A percentile compares a stretch with the other conserved stretches of the same genome.
Conservation (phyloP, 2,113 vertebrate species). For the Saccopteryx leptura region DNA sequence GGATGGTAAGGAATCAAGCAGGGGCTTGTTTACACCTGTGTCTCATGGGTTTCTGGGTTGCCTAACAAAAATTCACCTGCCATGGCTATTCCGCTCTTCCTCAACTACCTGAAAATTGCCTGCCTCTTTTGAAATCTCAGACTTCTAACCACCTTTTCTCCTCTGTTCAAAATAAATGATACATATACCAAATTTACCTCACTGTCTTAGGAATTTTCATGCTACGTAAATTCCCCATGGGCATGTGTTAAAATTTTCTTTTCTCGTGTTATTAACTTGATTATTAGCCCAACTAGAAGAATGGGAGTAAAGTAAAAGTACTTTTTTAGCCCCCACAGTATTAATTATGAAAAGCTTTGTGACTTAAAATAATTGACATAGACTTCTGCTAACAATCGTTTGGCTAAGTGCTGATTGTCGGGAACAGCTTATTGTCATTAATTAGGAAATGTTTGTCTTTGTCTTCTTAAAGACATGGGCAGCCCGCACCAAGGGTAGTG, state of each 20-base stretch:
- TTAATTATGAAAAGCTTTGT: background rate
- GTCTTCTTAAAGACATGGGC: background rate
- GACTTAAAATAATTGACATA: constrained; percentile 25
- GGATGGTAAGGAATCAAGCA: background rate
- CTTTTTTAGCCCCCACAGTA: background rate
- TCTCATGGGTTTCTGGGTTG: background rate
- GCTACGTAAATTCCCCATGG: background rate
- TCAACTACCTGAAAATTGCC: background rate
- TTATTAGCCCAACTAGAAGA: background rate
- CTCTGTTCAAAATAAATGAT: background rate
- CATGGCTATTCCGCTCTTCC: background rate
- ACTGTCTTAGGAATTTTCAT: background rate
- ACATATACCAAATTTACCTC: background rate
- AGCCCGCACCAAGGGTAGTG: background rate
- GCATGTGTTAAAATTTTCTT: background rate
- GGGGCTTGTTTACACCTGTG: background rate
- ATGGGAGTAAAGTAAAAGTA: background rate
- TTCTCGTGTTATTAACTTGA: background rate
- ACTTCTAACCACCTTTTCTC: background rate
- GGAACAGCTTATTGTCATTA: background rate
- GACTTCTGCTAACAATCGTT: background rate
- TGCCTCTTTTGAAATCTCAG: background rate
- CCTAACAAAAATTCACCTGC: background rate
- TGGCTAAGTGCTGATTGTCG: background rate
- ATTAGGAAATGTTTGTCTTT: background rate